Evolutionary conservation across 2,888 invertebrate genomes (phyloP), one percentile per base, ranked within the genome.

Genomic region (Gymnosoma rotundatum): DNA sequence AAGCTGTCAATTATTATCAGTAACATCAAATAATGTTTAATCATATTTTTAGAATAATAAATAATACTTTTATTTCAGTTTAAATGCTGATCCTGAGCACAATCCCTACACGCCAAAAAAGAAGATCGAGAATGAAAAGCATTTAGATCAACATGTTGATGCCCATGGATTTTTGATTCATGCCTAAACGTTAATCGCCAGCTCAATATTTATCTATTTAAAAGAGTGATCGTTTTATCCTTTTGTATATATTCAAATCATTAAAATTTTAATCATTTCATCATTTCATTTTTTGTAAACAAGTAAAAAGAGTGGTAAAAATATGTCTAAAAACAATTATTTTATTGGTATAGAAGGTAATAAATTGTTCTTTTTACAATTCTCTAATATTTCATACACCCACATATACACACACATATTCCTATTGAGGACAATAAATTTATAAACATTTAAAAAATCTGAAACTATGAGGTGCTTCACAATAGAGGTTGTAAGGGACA

Each of bases 41-140:
- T 14, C 0, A 16, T 16, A n/a, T 6, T 16, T 48, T 48, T 14
- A 42, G 14, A 52, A n/a, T 36, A 38, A 48, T 45, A 16, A 64
- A 21, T 52, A 3, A 21, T 21, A n/a, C 3, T 0, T 21, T 36
- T 0, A 54, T 64, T 85, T 87, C 92, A 96, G 96, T 86, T 92
- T 97, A 86, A 97, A 97, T 89, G 94, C 95, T 83, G 96, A 97
- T 89, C 96, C 96, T 0, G 92, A 94, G 83, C 96, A 96, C 90
- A 97, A 97, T 92, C 97, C 97, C 0, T 97, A 95, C 90, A 94
- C 95, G 48, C 95, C 96, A 0, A 96, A 96, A 89, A 94, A 94
- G 78, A 95, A 96, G 88, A 94, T 83, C 48, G 52, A 78, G 8
- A 87, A 86, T 45, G 83, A 83, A 20, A 85, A 89, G n/a, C 86